Evolutionary conservation across 2,113 vertebrate genomes (phyloP), one percentile per base, ranked within the genome.

Genomic region (Myiopsitta monachus): DNA sequence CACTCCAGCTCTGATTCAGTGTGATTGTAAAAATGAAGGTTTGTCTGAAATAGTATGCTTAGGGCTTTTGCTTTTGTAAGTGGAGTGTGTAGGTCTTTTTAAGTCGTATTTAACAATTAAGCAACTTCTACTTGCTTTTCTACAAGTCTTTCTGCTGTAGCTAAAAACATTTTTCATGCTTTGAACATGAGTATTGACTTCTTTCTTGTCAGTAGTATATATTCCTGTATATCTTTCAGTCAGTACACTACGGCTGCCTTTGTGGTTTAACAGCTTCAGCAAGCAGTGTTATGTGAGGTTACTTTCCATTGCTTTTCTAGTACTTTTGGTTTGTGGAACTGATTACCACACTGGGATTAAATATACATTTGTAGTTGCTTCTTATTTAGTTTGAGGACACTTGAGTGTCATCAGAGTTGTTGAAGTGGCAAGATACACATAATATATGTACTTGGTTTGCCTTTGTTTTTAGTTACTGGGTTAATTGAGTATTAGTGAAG

Each of bases 261-360:
- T 93, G 90, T 80, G 76, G 76, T 81, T 95, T 94, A 80, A 83
- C n/a, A 85, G 64, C 49, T 93, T 80, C 66, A 95, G 72, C 75
- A 93, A 80, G 62, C 77, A 88, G 68, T 64, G 49, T 81, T 85
- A 47, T 63, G 44, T 85, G 76, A 86, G 79, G 75, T 77, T 93
- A 49, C 77, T 90, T 92, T 62, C 83, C 52, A 19, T 69, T 78
- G 44, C 62, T 92, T 82, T 93, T 81, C 74, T 68, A 52, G 66
- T 57, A 36, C 57, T 83, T 67, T 72, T 82, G 69, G 43, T 95
- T 86, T 93, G 75, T 92, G 86, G 57, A 78, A 87, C 57, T 87
- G 73, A 84, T 93, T 94, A 89, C 62, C 47, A 88, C 47, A 46
- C 47, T 95, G 80, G 33, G 43, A 52, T 89, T 82, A 90, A 84